Evolutionary conservation across 2,888 invertebrate genomes (phyloP).

Genomic region (Hydrotaea diabolus): DNA sequence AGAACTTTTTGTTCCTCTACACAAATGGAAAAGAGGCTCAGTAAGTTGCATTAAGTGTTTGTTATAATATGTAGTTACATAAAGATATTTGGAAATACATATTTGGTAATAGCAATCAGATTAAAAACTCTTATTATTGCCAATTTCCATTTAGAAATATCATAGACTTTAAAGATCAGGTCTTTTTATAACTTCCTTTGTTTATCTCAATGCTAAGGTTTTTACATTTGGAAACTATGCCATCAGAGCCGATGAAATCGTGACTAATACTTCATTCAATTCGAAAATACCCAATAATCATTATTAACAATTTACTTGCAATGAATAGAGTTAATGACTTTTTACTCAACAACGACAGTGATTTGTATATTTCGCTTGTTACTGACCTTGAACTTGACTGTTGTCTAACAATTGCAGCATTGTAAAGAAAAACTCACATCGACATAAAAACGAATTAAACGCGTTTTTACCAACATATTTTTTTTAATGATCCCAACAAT

Average conservation of each 20-base stretch:
- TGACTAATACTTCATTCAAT: too few species aligned
- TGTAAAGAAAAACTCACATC: conserved; percentile 8
- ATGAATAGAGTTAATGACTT: conserved; percentile 15
- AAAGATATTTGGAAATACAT: too few species aligned
- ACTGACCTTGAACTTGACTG: conserved; percentile 63
- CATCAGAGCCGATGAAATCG: too few species aligned
- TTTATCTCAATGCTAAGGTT: too few species aligned
- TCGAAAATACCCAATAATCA: too few species aligned
- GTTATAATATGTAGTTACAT: too few species aligned
- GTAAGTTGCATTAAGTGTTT: neutral
- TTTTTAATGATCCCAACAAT: conserved; percentile 59
- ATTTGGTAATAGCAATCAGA: too few species aligned
- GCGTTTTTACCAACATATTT: conserved; percentile 34
- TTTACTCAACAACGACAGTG: neutral
- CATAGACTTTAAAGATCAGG: too few species aligned
- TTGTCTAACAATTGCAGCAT: conserved; percentile 34
- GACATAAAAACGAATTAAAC: conserved; percentile 56
- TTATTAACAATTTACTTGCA: neutral
- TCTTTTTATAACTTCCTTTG: too few species aligned
- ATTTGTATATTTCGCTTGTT: conserved; percentile 22
- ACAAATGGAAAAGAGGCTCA: neutral
- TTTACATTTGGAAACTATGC: too few species aligned
- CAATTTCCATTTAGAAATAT: too few species aligned
- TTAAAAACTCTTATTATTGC: too few species aligned
- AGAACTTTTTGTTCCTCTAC: neutral